These are phyloP conservation scores for Arion vulgaris DNA, from an alignment of 1,140 invertebrate genomes.

Conservation along the genomic window DNA sequence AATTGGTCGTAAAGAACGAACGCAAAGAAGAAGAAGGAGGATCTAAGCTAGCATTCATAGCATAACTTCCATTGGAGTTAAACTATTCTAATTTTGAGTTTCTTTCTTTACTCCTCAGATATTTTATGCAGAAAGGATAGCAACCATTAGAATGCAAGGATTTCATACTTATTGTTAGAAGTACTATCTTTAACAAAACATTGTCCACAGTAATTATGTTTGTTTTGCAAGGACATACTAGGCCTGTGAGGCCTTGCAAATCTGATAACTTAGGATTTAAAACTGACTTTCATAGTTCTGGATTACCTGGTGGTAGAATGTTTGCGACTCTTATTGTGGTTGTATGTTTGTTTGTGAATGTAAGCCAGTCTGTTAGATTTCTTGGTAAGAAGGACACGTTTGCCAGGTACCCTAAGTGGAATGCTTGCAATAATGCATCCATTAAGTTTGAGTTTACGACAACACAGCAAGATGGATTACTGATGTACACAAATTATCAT, in stretches of 20 bases:
- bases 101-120: too few relatives aligned
- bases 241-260: not conserved
- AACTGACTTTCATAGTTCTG: not conserved
- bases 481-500: slow-evolving; percentile 69
- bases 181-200: too few relatives aligned
- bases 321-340: not conserved
- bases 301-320: not conserved
- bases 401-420: slow-evolving; percentile 65
- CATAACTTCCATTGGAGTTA: too few relatives aligned
- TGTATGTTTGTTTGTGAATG: slow-evolving; percentile 1
- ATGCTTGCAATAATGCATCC: slow-evolving; percentile 65
- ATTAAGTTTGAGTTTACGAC: slow-evolving; percentile 69
- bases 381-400: slow-evolving; percentile 45
- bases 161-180: too few relatives aligned
- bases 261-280: not conserved
- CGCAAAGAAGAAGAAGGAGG: too few relatives aligned
- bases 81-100: too few relatives aligned
- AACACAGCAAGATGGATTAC: slow-evolving; percentile 41
- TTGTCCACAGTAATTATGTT: not conserved
- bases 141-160: too few relatives aligned
- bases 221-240: not conserved
- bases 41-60: too few relatives aligned
- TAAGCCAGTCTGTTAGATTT: slow-evolving; percentile 40
- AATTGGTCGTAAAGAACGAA: too few relatives aligned
- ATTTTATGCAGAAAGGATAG: too few relatives aligned